These are phyloP conservation scores for Heptranchias perlo DNA, from an alignment of 2,113 vertebrate species.

Conservation along the genomic window DNA sequence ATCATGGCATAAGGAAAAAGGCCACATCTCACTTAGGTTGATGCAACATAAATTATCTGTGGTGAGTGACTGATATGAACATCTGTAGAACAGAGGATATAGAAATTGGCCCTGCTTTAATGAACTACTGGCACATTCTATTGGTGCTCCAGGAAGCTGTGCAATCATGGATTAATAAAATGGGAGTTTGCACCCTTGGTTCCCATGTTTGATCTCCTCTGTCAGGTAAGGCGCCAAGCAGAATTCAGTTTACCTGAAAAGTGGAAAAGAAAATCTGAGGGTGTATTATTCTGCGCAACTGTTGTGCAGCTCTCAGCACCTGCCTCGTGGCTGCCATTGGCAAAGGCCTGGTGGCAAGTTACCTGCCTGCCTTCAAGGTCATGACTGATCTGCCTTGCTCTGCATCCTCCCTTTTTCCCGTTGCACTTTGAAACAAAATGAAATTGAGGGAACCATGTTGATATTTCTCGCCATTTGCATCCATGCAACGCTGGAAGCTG, in stretches of 20 bases:
- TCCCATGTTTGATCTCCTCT: not conserved
- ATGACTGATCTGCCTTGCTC: not conserved
- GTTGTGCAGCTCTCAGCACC: not conserved
- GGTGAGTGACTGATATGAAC: not conserved
- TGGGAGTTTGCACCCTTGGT: not conserved
- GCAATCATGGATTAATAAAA: not conserved
- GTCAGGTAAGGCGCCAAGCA: not conserved
- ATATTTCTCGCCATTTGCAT: not conserved
- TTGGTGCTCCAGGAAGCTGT: not conserved
- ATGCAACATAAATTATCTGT: not conserved
- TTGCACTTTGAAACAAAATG: not conserved
- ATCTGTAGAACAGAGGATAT: not conserved
- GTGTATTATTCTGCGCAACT: not conserved
- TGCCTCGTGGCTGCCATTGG: not conserved
- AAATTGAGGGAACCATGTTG: not conserved
- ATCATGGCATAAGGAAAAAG: not conserved
- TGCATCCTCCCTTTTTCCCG: not conserved
- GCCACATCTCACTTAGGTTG: not conserved
- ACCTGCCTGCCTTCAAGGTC: not conserved
- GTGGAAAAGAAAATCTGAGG: not conserved
- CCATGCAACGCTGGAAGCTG: not conserved
- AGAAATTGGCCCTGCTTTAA: not conserved
- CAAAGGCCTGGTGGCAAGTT: not conserved
- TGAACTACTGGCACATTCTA: not conserved
- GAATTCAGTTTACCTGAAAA: not conserved